Evolutionary conservation across 2,113 vertebrate genomes (phyloP), one percentile per base, ranked within the genome.

Genomic region (Excalfactoria chinensis): DNA sequence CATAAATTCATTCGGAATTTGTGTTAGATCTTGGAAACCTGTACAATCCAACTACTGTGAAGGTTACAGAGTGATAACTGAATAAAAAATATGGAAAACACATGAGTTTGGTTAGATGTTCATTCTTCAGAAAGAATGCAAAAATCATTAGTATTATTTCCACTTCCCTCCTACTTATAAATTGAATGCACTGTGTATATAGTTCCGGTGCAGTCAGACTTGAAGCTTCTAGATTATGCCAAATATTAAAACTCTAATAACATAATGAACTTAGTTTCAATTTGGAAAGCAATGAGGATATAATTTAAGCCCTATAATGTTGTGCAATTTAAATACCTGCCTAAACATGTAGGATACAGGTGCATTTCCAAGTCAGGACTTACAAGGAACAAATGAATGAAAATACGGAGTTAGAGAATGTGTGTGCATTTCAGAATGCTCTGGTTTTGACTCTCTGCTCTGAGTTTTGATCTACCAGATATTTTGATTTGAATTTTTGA

Each of bases 1-100:
- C 79, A 95, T 94, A 96, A 86, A 94, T 96, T 95, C 91, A 95
- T 97, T 97, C 95, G 95, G 70, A 95, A 89, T 16, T 7, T 87
- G 26, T 86, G 58, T 53, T 90, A 96, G 81, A 74, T 84, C 35
- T 80, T 90, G 48, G 46, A 93, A 46, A 34, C 66, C 81, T 87
- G 35, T 93, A 94, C 97, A 96, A 96, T 94, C 41, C 75, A 95
- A 84, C 46, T 88, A 55, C 46, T 90, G 15, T 73, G 56, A 78
- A 88, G 37, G 30, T 78, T 86, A 22, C n/a, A 69, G 25, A 75
- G 30, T 56, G 64, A 30, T 51, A 68, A 17, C 6, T 25, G 30
- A 59, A 66, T 74, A 37, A 60, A 82, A 49, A 76, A 30, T 4
- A 17, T 53, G 9, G 34, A 88, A 78, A 26, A 68, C 7, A 46